Percentiles rank a stretch among this genome's conserved stretches.
Conservation (phyloP, 1,140 invertebrate species). For the Drosophila kurseongensis region DNA sequence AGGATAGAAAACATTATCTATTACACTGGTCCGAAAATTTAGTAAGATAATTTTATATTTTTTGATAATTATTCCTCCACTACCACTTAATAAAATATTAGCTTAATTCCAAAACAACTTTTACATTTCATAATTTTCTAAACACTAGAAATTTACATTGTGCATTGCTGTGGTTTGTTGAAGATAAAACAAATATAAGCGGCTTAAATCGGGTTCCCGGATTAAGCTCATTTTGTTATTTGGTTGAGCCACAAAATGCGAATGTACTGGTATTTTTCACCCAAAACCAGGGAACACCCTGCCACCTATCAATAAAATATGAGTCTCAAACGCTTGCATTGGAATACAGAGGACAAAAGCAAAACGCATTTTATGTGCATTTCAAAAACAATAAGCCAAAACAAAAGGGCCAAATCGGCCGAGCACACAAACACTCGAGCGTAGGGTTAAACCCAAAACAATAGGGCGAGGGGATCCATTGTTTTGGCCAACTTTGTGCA, state of each 20-base stretch:
- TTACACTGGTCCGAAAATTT: too few species aligned
- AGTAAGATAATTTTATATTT: too few species aligned
- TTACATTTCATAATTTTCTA: too few species aligned
- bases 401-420: conserved; percentile 60
- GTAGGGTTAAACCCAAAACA: conserved; percentile 29
- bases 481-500: conserved; percentile 50
- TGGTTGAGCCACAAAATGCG: conserved; percentile 5
- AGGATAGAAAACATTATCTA: too few species aligned
- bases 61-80: too few species aligned
- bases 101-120: too few species aligned
- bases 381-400: conserved; percentile 73
- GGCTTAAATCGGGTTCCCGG: conserved; percentile 2
- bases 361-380: conserved; percentile 71
- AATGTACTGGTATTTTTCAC: not conserved
- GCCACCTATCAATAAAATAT: conserved; percentile 58
- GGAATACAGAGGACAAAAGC: conserved; percentile 27
- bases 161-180: not conserved
- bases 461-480: conserved; percentile 38
- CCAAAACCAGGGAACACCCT: conserved; percentile 3
- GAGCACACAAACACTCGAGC: conserved; percentile 13
- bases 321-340: conserved; percentile 51
- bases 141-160: too few species aligned
- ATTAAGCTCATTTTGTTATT: not conserved
- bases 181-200: not conserved
- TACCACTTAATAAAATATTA: too few species aligned